Percentiles rank a stretch among this genome's conserved stretches.
Evolutionary conservation across 2,888 invertebrate genomes (phyloP).

Genomic region (Callyntrura guangdongensis): DNA sequence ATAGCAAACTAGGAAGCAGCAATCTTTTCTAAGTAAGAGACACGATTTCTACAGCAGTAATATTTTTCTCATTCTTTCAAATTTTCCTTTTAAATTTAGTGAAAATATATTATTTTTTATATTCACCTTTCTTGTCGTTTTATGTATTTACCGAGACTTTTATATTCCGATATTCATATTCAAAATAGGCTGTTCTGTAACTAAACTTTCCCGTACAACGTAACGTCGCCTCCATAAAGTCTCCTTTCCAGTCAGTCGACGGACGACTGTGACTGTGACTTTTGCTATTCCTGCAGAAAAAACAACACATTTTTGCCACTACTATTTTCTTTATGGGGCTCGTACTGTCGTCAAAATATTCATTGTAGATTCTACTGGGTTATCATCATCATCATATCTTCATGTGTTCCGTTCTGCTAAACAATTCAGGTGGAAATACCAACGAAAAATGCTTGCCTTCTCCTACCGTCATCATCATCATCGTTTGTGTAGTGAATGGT

Average conservation of each 20-base stretch:
- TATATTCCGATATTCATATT: neutral
- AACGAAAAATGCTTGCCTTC: constrained; percentile 79
- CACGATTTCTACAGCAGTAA: neutral
- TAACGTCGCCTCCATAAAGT: neutral
- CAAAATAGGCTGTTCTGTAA: too few relatives aligned
- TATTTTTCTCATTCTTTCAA: neutral
- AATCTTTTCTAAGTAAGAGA: neutral
- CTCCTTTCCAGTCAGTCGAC: neutral
- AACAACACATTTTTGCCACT: neutral
- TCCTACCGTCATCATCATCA: neutral
- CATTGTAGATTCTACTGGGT: neutral
- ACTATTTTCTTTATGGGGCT: neutral
- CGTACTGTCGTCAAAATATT: neutral
- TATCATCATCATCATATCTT: constrained; percentile 32
- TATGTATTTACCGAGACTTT: neutral
- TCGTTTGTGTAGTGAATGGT: neutral
- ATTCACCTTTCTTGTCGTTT: too few relatives aligned
- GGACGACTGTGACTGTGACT: neutral
- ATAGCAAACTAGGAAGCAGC: neutral
- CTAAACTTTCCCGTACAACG: too few relatives aligned
- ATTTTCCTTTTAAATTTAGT: neutral
- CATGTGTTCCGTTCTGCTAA: constrained; percentile 78
- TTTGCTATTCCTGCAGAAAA: constrained; percentile 8
- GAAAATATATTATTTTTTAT: too few relatives aligned
- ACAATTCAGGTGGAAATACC: constrained; percentile 85